Evolutionary conservation across 2,888 invertebrate genomes (phyloP), one percentile per base, ranked within the genome.

Genomic region (Dolichomitus sp.): DNA sequence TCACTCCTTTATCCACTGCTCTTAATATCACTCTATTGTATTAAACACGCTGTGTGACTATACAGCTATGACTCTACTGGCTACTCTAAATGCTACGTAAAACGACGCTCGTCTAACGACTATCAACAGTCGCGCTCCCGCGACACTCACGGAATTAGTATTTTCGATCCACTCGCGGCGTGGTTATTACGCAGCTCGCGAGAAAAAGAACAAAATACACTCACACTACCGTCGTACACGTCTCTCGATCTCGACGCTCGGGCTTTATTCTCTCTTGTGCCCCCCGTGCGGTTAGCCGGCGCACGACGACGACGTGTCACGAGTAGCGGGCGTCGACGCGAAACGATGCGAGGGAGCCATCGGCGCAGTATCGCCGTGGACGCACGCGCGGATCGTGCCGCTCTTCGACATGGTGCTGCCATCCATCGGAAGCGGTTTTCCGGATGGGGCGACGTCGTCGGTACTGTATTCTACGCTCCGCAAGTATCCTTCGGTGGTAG

Each of bases 261-360:
- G 17, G 65, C 37, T 54, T 74, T 74, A 52, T 54, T 63, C 74
- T 42, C n/a, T 40, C 7, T 37, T 50, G 48, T 48, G 59, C 42
- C 42, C 68, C 40, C 61, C 68, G 80, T 61, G 73, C 68, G 72
- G 66, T 45, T 76, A 61, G 72, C 83, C 83, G 83, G 83, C 76
- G 82, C 79, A 80, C 79, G 68, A 83, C 77, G 70, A 78, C 75
- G 83, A 83, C 80, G 83, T 76, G 83, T 80, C 83, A 83, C 83
- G 76, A 83, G 83, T 83, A 83, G 83, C 83, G 83, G 83, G 83
- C 83, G 83, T 83, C 80, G 83, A 76, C 83, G 83, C 80, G 66
- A 68, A 83, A 68, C 83, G 40, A 61, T 45, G 61, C 37, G 76
- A 83, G 72, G 80, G 72, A 83, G 68, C 75, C 76, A 69, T 72